These are phyloP conservation scores for Adineta ricciae DNA, from an alignment of 2,888 invertebrate genomes.

Conservation along the genomic window DNA sequence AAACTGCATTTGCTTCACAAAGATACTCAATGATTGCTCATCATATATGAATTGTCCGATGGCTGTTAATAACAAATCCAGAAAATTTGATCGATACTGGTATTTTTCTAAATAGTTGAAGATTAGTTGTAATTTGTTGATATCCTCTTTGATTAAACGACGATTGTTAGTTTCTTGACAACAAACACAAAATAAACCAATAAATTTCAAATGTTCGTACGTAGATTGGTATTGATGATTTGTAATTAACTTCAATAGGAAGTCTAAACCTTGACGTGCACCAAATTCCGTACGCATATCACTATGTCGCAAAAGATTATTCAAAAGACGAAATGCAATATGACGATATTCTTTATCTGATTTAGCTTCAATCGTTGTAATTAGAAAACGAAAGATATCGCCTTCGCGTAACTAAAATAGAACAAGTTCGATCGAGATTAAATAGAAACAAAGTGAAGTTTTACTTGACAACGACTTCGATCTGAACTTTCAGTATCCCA, in stretches of 20 bases:
- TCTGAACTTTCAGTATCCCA: neutral
- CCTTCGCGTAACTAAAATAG: slow-evolving; percentile 4
- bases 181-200: slow-evolving; percentile 15
- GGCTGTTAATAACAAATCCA: slow-evolving; percentile 16
- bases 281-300: slow-evolving; percentile 7
- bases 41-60: neutral
- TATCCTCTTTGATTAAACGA: slow-evolving; percentile 3
- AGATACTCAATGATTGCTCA: neutral
- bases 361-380: neutral
- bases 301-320: slow-evolving; percentile 4
- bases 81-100: slow-evolving; percentile 2
- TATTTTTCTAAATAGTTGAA: neutral
- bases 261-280: neutral
- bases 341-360: slow-evolving; percentile 13
- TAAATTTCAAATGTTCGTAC: neutral
- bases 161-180: slow-evolving; percentile 12
- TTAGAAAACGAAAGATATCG: neutral
- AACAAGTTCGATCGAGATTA: neutral
- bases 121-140: neutral
- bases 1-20: slow-evolving; percentile 11
- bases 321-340: neutral
- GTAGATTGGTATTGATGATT: neutral
- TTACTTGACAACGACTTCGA: slow-evolving; percentile 15
- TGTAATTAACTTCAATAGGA: neutral
- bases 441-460: neutral